Evolutionary conservation across 2,797 vertebrate genomes (phyloP).

Genomic region (Lepidocolaptes lacrymiger): DNA sequence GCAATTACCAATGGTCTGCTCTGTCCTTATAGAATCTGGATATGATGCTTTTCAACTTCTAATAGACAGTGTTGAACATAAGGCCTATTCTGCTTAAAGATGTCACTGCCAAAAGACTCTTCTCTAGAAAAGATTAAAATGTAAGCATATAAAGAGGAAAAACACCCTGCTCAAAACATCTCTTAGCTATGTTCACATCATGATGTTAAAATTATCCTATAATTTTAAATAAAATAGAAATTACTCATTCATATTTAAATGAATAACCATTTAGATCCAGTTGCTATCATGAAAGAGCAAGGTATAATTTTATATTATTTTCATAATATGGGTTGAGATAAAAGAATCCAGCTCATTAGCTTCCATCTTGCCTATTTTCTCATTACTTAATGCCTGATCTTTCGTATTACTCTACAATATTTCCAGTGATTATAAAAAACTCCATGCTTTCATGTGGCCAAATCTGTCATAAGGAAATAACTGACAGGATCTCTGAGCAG

Average conservation of each 20-base stretch:
- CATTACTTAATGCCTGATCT: slow-evolving; percentile 77
- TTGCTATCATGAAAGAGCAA: slow-evolving; percentile 74
- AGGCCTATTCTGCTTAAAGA: slow-evolving; percentile 1
- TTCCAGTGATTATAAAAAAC: slow-evolving; percentile 75
- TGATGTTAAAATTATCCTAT: slow-evolving; percentile 73
- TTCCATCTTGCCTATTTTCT: slow-evolving; percentile 78
- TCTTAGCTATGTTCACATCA: slow-evolving; percentile 40
- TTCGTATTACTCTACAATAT: slow-evolving; percentile 74
- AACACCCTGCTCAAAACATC: slow-evolving; percentile 15
- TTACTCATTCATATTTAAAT: slow-evolving; percentile 81
- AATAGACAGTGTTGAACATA: neutral
- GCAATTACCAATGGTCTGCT: neutral
- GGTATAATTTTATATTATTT: slow-evolving; percentile 85
- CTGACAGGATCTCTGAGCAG: slow-evolving; percentile 75
- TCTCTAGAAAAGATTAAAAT: slow-evolving; percentile 5
- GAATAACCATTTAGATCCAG: slow-evolving; percentile 76
- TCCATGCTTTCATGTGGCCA: slow-evolving; percentile 79
- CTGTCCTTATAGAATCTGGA: neutral
- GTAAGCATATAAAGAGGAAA: neutral
- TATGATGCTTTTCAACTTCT: neutral
- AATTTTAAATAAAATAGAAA: slow-evolving; percentile 72
- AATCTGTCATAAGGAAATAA: slow-evolving; percentile 79
- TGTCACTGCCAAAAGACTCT: slow-evolving; percentile 7
- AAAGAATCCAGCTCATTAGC: slow-evolving; percentile 81
- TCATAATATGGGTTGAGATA: slow-evolving; percentile 79